Conservation (phyloP, 1,140 invertebrate species). For the Geopemphigus sp. region DNA sequence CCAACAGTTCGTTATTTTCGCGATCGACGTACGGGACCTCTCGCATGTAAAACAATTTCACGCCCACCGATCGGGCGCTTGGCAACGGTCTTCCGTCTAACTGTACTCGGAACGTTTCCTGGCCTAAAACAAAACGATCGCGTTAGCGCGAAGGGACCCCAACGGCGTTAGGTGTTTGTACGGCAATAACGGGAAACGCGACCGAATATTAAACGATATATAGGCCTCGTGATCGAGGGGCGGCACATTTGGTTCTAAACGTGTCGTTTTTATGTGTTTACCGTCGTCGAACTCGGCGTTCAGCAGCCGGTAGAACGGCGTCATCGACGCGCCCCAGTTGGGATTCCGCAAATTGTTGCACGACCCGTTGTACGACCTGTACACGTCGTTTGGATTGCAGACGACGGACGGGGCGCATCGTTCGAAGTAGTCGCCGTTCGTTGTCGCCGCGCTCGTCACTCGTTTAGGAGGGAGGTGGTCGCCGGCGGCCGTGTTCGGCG, state of each 20-base stretch:
- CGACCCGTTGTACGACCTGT: conserved; percentile 76
- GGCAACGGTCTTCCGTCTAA: conserved; percentile 57
- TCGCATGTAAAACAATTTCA: conserved; percentile 56
- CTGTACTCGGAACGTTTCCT: conserved; percentile 55
- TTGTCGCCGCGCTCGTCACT: not conserved
- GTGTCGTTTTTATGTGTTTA: too few species aligned
- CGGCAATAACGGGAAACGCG: too few species aligned
- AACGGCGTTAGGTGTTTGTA: too few species aligned
- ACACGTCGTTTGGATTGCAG: conserved; percentile 62
- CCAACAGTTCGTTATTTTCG: not conserved
- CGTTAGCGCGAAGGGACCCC: too few species aligned
- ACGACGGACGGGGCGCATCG: conserved; percentile 18
- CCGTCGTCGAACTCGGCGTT: conserved; percentile 79
- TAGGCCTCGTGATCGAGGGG: too few species aligned
- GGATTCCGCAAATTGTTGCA: conserved; percentile 80
- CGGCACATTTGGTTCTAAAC: too few species aligned
- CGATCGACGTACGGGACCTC: conserved; percentile 53
- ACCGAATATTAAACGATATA: too few species aligned
- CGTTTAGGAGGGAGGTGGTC: not conserved
- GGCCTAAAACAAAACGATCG: conserved; percentile 16
- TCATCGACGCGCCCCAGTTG: conserved; percentile 70
- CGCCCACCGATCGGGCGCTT: conserved; percentile 59
- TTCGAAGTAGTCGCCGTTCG: conserved; percentile 11
- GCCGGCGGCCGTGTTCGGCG: not conserved
- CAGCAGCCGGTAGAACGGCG: conserved; percentile 72